A percentile compares a stretch with the other conserved stretches of the same genome.
Evolutionary conservation across 2,888 invertebrate species (phyloP).

Genomic region (Acrobeloides nanus): DNA sequence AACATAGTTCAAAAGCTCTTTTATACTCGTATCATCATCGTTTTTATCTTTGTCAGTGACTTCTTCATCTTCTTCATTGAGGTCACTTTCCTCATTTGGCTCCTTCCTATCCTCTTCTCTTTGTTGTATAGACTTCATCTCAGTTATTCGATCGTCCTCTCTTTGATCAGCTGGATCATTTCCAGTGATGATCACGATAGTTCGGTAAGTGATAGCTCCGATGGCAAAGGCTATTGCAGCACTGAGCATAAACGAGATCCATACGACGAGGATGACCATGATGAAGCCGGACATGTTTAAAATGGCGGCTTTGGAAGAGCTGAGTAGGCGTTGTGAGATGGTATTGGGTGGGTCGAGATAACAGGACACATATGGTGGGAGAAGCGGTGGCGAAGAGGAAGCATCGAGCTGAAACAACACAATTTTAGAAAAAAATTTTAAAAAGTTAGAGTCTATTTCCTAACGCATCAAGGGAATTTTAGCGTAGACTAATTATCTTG

Average conservation of each 20-base stretch:
- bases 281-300: conserved; percentile 23
- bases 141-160: too few relatives aligned
- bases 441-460: neutral
- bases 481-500: too few relatives aligned
- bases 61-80: too few relatives aligned
- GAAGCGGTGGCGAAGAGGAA: conserved; percentile 1
- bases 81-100: too few relatives aligned
- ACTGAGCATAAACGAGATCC: conserved; percentile 22
- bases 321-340: neutral
- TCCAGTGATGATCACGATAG: neutral
- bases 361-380: conserved; percentile 7
- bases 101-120: too few relatives aligned
- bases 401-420: conserved; percentile 7
- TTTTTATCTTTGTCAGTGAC: too few relatives aligned
- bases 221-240: conserved; percentile 11
- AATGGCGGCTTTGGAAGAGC: conserved; percentile 16
- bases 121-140: too few relatives aligned
- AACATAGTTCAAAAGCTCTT: neutral
- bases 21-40: too few relatives aligned
- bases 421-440: neutral
- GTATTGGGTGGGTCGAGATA: conserved; percentile 2
- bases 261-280: conserved; percentile 24
- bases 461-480: too few relatives aligned
- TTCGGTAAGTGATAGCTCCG: conserved; percentile 12
- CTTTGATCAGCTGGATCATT: neutral